Evolutionary conservation across 2,113 vertebrate species (phyloP), one percentile per base, ranked within the genome.

Genomic region (Promerops cafer): DNA sequence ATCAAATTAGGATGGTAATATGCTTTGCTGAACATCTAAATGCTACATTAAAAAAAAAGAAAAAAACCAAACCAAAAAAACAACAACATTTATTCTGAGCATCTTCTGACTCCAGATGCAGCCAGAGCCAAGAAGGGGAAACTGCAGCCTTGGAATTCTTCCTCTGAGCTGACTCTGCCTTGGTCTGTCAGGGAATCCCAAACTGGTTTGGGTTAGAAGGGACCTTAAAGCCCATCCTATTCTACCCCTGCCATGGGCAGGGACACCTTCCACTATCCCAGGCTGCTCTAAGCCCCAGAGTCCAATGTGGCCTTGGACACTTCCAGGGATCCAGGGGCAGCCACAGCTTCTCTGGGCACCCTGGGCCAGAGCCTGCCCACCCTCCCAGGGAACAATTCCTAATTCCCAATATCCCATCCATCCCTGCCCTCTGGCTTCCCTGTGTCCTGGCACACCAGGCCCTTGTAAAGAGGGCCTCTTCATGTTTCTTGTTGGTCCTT

Each of bases 211-310:
- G 4, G 11, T 31, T 5, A 17, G 14, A 39, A 76, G 9, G n/a
- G 24, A 40, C 10, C 4, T 54, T 1, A 35, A n/a, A 35, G 0
- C 9, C 11, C 45, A 40, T 2, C 11, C 19, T 0, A 0, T 45
- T 0, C 45, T 35, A 66, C 4, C 28, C 18, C 6, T 18, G 16
- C 69, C 16, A 18, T 40, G 53, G 39, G 4, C 60, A 82, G 69
- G 20, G 69, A 75, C 60, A 59, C 33, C 37, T 82, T 0, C 60
- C 69, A 45, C 39, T 8, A 0, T 16, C 52, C 87, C 87, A 74
- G 68, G 52, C 19, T 66, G 45, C 37, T 74, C 68, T 65, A 10
- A 87, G 40, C 66, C 66, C 49, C 2, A 27, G 0, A 9, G 17
- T 49, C 75, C 86, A 89, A 0, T 45, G 69, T 52, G 60, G 53